These are phyloP conservation scores for Hyles vespertilio DNA, from an alignment of 1,140 invertebrate species.

Conservation along the genomic window DNA sequence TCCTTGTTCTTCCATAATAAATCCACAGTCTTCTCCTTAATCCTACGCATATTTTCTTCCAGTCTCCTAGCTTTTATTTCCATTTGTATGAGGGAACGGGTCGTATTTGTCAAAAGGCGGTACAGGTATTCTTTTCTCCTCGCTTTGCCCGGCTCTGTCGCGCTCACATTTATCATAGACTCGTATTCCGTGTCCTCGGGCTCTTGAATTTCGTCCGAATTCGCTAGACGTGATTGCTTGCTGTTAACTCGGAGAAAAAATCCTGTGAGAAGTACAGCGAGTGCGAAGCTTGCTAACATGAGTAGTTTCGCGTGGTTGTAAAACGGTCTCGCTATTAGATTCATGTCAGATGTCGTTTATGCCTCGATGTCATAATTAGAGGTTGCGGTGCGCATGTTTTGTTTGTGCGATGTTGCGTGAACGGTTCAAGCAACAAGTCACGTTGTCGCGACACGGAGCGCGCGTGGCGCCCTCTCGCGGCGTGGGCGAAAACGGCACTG, in stretches of 20 bases:
- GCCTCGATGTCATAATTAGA: slow-evolving; percentile 32
- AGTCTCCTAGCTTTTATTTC: slow-evolving; percentile 75
- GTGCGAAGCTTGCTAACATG: slow-evolving; percentile 51
- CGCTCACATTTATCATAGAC: slow-evolving; percentile 55
- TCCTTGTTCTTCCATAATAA: slow-evolving; percentile 76
- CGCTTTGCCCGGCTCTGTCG: slow-evolving; percentile 48
- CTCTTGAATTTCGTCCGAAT: slow-evolving; percentile 32
- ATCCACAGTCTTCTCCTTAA: slow-evolving; percentile 74
- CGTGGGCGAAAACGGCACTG: slow-evolving; percentile 63
- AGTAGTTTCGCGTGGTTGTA: slow-evolving; percentile 59
- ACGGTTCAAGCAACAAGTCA: slow-evolving; percentile 57
- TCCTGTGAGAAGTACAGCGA: slow-evolving; percentile 44
- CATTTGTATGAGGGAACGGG: slow-evolving; percentile 75
- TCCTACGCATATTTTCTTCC: slow-evolving; percentile 75
- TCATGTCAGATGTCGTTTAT: slow-evolving; percentile 43
- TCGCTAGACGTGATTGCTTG: slow-evolving; percentile 34
- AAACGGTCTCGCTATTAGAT: slow-evolving; percentile 56
- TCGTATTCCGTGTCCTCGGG: slow-evolving; percentile 43
- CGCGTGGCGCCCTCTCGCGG: slow-evolving; percentile 64
- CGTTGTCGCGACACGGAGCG: slow-evolving; percentile 35
- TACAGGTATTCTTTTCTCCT: slow-evolving; percentile 69
- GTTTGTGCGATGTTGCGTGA: slow-evolving; percentile 16
- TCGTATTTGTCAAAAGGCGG: slow-evolving; percentile 71
- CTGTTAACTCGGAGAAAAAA: slow-evolving; percentile 43
- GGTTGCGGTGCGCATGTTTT: slow-evolving; percentile 35